phyloP scores from a whole-genome alignment of 2,797 vertebrate species.

The Urosaurus nigricauda region DNA sequence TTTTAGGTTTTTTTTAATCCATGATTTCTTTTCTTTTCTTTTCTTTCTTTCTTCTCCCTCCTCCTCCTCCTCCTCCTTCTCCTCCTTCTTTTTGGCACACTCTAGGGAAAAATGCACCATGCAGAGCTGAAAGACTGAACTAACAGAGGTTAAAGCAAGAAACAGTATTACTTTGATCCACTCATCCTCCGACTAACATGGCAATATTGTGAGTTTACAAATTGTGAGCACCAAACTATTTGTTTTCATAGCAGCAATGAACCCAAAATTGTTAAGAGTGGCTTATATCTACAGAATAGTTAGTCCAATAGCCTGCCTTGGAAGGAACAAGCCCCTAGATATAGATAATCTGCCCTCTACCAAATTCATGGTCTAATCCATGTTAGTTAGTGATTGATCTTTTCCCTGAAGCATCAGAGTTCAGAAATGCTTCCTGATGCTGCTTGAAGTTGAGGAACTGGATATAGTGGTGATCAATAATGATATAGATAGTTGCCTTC shows the following conservation, averaged over 20 bases:
- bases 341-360: not conserved
- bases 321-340: conserved; percentile 22
- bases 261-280: not conserved
- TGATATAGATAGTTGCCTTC: not conserved
- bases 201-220: conserved; percentile 23
- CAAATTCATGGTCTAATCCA: conserved; percentile 10
- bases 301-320: conserved; percentile 12
- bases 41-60: no score
- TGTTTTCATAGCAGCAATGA: conserved; percentile 18
- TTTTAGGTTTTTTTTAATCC: not conserved
- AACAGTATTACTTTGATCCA: conserved; percentile 19
- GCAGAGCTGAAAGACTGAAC: not conserved
- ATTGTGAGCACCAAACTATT: conserved; percentile 32
- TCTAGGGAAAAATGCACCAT: not conserved
- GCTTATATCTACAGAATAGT: not conserved
- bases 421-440: not conserved
- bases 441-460: not conserved
- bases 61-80: no score
- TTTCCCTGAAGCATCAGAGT: conserved; percentile 19
- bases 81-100: no score
- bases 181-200: conserved; percentile 6
- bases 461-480: not conserved
- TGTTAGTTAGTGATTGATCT: not conserved
- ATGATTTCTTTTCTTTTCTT: not conserved
- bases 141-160: conserved; percentile 5